Evolutionary conservation across 2,113 vertebrate species (phyloP).

Genomic region (Cynoglossus semilaevis): DNA sequence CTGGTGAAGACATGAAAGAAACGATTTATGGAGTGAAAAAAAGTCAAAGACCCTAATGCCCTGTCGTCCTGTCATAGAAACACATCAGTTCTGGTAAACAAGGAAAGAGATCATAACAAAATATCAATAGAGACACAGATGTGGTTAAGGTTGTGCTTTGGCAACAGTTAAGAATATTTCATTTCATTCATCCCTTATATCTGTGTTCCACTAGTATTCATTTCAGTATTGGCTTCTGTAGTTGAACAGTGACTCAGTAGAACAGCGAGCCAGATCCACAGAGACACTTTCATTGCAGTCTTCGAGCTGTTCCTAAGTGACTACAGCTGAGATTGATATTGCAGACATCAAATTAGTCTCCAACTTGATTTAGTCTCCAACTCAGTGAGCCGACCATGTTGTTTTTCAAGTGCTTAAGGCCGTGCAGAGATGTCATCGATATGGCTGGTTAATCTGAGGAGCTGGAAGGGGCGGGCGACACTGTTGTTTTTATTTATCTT

Average conservation of each 20-base stretch:
- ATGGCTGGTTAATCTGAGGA: slow-evolving; percentile 47
- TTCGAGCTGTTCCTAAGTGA: not conserved
- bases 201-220: not conserved
- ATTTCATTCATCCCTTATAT: slow-evolving; percentile 19
- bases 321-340: not conserved
- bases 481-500: slow-evolving; percentile 51
- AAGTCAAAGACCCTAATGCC: too few species aligned
- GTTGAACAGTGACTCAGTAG: slow-evolving; percentile 11
- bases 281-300: not conserved
- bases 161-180: slow-evolving; percentile 19
- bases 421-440: slow-evolving; percentile 30
- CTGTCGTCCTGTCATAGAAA: not conserved
- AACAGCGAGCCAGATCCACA: not conserved
- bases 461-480: slow-evolving; percentile 23
- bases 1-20: too few species aligned
- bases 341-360: not conserved
- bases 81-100: not conserved
- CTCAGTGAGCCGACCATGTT: slow-evolving; percentile 15
- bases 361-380: not conserved
- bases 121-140: slow-evolving; percentile 7
- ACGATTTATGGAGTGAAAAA: too few species aligned
- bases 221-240: slow-evolving; percentile 1
- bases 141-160: not conserved
- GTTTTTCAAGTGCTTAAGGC: slow-evolving; percentile 26
- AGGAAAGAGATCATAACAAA: slow-evolving; percentile 17